Percentiles rank a stretch among this genome's conserved stretches.
phyloP scores from a whole-genome alignment of 1,140 invertebrate genomes.

The Amphibalanus amphitrite region DNA sequence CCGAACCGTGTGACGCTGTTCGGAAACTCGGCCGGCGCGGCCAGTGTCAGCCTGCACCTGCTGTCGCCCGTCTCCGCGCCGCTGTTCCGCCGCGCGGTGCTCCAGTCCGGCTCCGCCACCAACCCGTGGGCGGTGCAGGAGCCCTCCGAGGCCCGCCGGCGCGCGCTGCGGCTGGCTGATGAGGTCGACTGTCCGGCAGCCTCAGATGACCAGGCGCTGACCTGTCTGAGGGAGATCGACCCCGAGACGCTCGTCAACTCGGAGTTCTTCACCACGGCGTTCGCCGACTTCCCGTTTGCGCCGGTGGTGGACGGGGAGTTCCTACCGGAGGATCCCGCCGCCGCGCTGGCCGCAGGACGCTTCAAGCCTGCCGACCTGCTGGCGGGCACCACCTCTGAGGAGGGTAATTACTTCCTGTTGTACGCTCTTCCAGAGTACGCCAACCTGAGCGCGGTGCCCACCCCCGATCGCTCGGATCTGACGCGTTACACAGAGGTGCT shows the following conservation, averaged over 20 bases:
- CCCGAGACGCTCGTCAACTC: too few relatives aligned
- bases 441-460: too few relatives aligned
- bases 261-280: too few relatives aligned
- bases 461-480: too few relatives aligned
- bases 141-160: too few relatives aligned
- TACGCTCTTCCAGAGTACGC: too few relatives aligned
- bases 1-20: constrained; percentile 36
- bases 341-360: constrained; percentile 10
- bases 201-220: too few relatives aligned
- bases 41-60: constrained; percentile 35
- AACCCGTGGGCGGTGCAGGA: constrained; percentile 8
- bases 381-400: constrained; percentile 15
- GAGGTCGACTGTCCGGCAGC: too few relatives aligned
- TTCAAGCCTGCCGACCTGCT: constrained; percentile 13
- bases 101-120: constrained; percentile 13
- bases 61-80: constrained; percentile 27
- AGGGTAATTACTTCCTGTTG: constrained; percentile 1
- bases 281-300: constrained; percentile 11
- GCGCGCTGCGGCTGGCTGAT: too few relatives aligned
- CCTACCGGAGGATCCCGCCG: constrained; percentile 12
- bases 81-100: constrained; percentile 14
- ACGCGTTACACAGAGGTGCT: too few relatives aligned
- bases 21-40: constrained; percentile 40
- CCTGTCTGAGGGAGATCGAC: too few relatives aligned
- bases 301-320: constrained; percentile 16